Conservation (phyloP, 2,113 vertebrate genomes). For the Hymenochirus boettgeri region DNA sequence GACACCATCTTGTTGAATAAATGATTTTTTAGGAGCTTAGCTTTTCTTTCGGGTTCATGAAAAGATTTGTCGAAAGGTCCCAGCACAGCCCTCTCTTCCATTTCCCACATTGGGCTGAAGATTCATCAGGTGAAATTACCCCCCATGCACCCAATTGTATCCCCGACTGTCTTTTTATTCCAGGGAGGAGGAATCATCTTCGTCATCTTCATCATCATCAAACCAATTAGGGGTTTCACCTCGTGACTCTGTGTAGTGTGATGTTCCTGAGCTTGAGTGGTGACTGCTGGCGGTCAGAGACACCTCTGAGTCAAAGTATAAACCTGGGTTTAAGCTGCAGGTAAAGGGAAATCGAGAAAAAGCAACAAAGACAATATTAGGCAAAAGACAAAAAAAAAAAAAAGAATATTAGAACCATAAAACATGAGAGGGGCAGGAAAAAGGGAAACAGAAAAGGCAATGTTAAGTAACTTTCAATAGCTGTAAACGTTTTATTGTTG, state of each 20-base stretch:
- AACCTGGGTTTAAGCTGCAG: conserved; percentile 58
- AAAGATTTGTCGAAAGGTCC: too few species aligned
- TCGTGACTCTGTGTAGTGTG: conserved; percentile 68
- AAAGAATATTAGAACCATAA: too few species aligned
- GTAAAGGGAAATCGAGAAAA: background rate
- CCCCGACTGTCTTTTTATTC: conserved; percentile 60
- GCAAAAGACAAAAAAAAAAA: background rate
- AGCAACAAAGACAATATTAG: background rate
- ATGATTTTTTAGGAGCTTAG: too few species aligned
- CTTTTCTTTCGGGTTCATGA: background rate
- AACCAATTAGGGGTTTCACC: conserved; percentile 78
- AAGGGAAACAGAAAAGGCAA: too few species aligned
- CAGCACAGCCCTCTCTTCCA: background rate
- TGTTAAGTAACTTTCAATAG: too few species aligned
- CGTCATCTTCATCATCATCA: conserved; percentile 74
- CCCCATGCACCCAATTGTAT: conserved; percentile 43
- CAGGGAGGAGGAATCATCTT: conserved; percentile 73
- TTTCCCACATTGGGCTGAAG: background rate
- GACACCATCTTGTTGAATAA: conserved; percentile 18
- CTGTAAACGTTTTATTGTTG: too few species aligned
- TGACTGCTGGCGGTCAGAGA: conserved; percentile 69
- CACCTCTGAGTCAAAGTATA: conserved; percentile 68
- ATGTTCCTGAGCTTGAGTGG: conserved; percentile 67
- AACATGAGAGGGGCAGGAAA: too few species aligned
- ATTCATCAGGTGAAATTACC: conserved; percentile 40